Conservation (phyloP, 2,888 invertebrate genomes). For the Fragum whitleyi region DNA sequence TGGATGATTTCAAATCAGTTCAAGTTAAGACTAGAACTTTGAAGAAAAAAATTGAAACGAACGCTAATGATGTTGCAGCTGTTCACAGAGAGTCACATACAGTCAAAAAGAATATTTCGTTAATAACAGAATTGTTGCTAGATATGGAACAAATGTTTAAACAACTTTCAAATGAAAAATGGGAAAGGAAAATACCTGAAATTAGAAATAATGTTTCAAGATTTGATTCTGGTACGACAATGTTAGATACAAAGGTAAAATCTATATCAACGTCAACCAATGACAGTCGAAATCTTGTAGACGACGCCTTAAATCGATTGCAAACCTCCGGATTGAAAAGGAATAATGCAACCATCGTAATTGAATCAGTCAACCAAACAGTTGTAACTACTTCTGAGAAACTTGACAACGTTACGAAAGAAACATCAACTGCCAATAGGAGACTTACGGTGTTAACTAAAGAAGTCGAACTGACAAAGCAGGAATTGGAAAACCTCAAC, state of each 20-base stretch:
- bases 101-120: background rate
- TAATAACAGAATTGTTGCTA: background rate
- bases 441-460: background rate
- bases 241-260: background rate
- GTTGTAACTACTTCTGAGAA: background rate
- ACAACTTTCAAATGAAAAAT: slow-evolving; percentile 26
- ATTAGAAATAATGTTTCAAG: background rate
- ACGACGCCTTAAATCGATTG: background rate
- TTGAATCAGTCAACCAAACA: background rate
- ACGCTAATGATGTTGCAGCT: slow-evolving; percentile 1
- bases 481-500: slow-evolving; percentile 8
- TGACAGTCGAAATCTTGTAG: background rate
- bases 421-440: background rate
- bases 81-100: background rate
- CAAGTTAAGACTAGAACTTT: slow-evolving; percentile 28
- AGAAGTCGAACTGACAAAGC: background rate
- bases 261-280: background rate
- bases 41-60: background rate
- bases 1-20: slow-evolving; percentile 44
- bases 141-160: slow-evolving; percentile 41
- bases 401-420: background rate
- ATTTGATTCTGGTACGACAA: background rate
- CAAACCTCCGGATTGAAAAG: slow-evolving; percentile 7
- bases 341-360: background rate
- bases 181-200: slow-evolving; percentile 13